Base-by-base conservation (phyloP, 2,113 vertebrate genomes). In the Scortum barcoo region DNA sequence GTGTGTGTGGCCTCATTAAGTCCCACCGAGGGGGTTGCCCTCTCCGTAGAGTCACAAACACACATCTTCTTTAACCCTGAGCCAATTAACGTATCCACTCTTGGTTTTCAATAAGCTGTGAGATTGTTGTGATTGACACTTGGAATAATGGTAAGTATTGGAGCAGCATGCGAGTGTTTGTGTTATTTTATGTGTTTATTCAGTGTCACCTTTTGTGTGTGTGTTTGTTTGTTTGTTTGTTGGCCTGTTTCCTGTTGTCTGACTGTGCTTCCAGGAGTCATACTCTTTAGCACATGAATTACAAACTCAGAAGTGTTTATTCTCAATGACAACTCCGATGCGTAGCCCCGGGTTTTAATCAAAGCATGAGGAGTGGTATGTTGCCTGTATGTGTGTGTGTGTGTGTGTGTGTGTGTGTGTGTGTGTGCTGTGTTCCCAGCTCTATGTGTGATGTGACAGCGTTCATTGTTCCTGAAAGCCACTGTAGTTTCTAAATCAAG, bases 401-500 rank as follows among this genome's bases (percentile, higher is more conserved):
- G 51, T 51, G 36, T 62, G 26, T 75, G 40, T 33, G 22, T 46
- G 58, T 26, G 60, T 51, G 73, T 33, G 54, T 57, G 54, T 26
- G 12, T 28, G 24, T 58, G 42, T 70, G 19, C 44, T 73, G 72
- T 72, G 80, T 80, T 58, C 83, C 61, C 36, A 68, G 57, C 58
- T 66, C 26, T 38, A 12, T 81, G 84, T 83, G 63, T 60, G 71
- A 57, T 78, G 51, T 51, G 69, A 81, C 84, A 85, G 57, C 68
- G 81, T 80, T 83, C 73, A 71, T 68, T 88, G 56, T 84, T 88
- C 86, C 81, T 86, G 85, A 90, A 92, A 92, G 83, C 87, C 51
- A 86, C 76, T 76, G 22, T 77, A 78, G 78, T 86, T 88, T 92
- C 84, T 89, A 89, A 92, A 91, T 93, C 91, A 91, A 89, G 82